These are phyloP conservation scores for Alloscopus bannaensis DNA, from an alignment of 2,888 invertebrate genomes.

Conservation along the genomic window DNA sequence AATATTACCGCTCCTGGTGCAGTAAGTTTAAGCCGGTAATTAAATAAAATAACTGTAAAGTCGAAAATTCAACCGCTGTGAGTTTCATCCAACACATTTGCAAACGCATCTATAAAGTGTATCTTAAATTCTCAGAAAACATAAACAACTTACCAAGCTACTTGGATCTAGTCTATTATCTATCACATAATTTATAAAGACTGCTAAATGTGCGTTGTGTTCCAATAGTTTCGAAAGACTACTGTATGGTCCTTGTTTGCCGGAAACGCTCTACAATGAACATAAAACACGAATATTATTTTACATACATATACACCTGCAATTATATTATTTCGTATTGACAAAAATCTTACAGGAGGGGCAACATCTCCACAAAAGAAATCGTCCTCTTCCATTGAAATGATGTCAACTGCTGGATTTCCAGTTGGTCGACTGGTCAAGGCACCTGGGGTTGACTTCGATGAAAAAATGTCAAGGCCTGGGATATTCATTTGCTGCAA, in stretches of 20 bases:
- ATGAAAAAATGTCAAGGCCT: constrained; percentile 68
- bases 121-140: no score
- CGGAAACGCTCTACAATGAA: constrained; percentile 81
- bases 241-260: constrained; percentile 93
- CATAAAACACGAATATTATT: constrained; percentile 10
- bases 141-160: constrained; percentile 79
- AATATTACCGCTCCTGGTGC: constrained; percentile 90
- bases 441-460: constrained; percentile 63
- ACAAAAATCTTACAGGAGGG: constrained; percentile 35
- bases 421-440: constrained; percentile 59
- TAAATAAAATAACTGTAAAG: constrained; percentile 86
- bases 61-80: constrained; percentile 54
- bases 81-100: no score
- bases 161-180: constrained; percentile 87
- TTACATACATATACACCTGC: neutral
- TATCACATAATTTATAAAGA: constrained; percentile 93
- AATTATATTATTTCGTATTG: neutral
- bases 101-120: no score
- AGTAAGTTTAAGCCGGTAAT: constrained; percentile 90
- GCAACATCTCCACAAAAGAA: constrained; percentile 55
- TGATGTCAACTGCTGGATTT: constrained; percentile 78
- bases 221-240: constrained; percentile 87
- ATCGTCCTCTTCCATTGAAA: constrained; percentile 97
- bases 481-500: constrained; percentile 66
- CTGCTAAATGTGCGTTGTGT: constrained; percentile 93